Conservation (phyloP, 2,888 invertebrate species). For the Macaria liturata region DNA sequence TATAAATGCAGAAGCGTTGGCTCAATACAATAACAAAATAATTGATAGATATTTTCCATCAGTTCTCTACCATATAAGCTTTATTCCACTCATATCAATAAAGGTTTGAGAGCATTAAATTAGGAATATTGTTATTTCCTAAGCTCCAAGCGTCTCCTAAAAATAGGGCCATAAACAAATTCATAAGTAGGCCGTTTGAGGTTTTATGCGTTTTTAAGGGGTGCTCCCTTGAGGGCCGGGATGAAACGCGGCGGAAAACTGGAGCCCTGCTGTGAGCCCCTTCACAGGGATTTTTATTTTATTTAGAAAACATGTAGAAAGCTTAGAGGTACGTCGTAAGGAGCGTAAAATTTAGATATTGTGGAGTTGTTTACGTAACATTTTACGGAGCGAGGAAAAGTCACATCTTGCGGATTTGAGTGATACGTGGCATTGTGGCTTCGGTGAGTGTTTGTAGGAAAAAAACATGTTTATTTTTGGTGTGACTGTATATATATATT, state of each 20-base stretch:
- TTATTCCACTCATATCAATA: constrained; percentile 45
- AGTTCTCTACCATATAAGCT: not conserved
- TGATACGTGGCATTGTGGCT: too few relatives aligned
- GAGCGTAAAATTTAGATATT: constrained; percentile 5
- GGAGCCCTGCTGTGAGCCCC: constrained; percentile 58
- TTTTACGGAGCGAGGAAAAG: not conserved
- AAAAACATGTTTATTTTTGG: too few relatives aligned
- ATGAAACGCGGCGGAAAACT: constrained; percentile 77
- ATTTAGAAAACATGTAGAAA: constrained; percentile 33
- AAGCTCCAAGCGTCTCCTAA: constrained; percentile 56
- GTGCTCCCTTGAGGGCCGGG: constrained; percentile 62
- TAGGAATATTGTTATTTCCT: constrained; percentile 67
- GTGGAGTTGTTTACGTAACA: not conserved
- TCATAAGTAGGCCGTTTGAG: constrained; percentile 79
- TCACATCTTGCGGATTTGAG: too few relatives aligned
- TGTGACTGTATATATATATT: too few relatives aligned
- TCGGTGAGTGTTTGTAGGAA: too few relatives aligned
- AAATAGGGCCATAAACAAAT: constrained; percentile 81
- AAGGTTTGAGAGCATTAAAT: constrained; percentile 60
- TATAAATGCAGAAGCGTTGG: too few relatives aligned
- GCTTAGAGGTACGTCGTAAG: constrained; percentile 15
- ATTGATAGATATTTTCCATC: too few relatives aligned
- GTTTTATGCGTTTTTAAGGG: constrained; percentile 79
- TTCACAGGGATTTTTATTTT: constrained; percentile 32
- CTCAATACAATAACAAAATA: too few relatives aligned